These are phyloP conservation scores for Halocynthia aurantium DNA, from an alignment of 23 tunicate species.

Conservation along the genomic window DNA sequence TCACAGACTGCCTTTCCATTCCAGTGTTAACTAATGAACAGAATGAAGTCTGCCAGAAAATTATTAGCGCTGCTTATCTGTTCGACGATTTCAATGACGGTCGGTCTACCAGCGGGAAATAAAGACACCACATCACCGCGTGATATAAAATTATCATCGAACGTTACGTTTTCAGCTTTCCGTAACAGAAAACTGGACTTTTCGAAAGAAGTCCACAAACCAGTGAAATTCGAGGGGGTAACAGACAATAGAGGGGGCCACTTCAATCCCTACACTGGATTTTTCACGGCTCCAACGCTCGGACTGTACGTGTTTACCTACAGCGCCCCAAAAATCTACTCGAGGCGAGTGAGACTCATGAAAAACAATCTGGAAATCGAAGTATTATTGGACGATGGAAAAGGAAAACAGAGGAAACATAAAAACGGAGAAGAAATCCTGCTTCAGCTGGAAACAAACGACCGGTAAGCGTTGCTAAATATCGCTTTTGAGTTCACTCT, in stretches of 20 bases:
- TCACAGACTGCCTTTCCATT: no score
- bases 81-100: no score
- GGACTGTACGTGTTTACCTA: conserved; percentile 47
- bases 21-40: no score
- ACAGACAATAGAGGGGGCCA: conserved; percentile 27
- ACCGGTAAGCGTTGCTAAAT: conserved; percentile 24
- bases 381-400: conserved; percentile 42
- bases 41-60: no score
- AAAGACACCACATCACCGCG: not conserved
- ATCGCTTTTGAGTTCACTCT: no score
- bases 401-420: conserved; percentile 24
- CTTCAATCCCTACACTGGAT: conserved; percentile 29
- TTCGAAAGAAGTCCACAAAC: conserved; percentile 1
- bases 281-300: conserved; percentile 31
- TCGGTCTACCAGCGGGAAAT: not conserved
- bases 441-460: conserved; percentile 30
- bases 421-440: conserved; percentile 24
- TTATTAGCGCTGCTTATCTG: no score
- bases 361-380: conserved; percentile 56
- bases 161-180: conserved; percentile 3
- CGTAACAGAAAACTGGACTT: not conserved
- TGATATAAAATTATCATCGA: not conserved
- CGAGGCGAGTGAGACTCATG: conserved; percentile 35
- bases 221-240: conserved; percentile 25
- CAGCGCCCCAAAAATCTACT: conserved; percentile 16